Evolutionary conservation across 2,113 vertebrate species (phyloP).

Genomic region (Salvelinus sp.): DNA sequence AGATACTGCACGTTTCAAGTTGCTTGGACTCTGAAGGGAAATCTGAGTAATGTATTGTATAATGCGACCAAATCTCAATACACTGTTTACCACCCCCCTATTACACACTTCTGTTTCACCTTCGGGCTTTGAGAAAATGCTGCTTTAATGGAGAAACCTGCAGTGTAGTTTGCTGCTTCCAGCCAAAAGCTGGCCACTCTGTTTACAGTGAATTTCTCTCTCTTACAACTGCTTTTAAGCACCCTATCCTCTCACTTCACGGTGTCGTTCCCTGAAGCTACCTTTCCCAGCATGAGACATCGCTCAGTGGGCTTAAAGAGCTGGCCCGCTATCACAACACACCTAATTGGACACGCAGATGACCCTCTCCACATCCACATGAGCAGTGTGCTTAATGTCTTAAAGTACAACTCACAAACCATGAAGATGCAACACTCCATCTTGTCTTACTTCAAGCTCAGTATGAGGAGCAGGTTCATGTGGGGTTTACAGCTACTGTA

Average conservation of each 20-base stretch:
- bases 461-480: too few species aligned
- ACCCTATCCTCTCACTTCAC: conserved; percentile 22
- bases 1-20: too few species aligned
- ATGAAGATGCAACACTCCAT: too few species aligned
- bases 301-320: conserved; percentile 17
- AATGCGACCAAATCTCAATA: conserved; percentile 24
- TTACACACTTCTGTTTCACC: conserved; percentile 18
- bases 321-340: conserved; percentile 5
- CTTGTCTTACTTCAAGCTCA: too few species aligned
- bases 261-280: conserved; percentile 10
- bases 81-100: conserved; percentile 4
- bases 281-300: conserved; percentile 19
- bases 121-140: conserved; percentile 1
- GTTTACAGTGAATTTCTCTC: conserved; percentile 32
- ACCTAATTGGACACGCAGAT: conserved; percentile 8
- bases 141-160: conserved; percentile 9
- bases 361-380: neutral
- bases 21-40: too few species aligned
- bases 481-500: neutral
- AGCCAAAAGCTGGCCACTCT: conserved; percentile 20
- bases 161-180: neutral
- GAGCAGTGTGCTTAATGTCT: neutral
- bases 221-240: conserved; percentile 22
- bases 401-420: too few species aligned
- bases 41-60: too few species aligned